Evolutionary conservation across 2,888 invertebrate species (phyloP).

Genomic region (Dasypogon diadema): DNA sequence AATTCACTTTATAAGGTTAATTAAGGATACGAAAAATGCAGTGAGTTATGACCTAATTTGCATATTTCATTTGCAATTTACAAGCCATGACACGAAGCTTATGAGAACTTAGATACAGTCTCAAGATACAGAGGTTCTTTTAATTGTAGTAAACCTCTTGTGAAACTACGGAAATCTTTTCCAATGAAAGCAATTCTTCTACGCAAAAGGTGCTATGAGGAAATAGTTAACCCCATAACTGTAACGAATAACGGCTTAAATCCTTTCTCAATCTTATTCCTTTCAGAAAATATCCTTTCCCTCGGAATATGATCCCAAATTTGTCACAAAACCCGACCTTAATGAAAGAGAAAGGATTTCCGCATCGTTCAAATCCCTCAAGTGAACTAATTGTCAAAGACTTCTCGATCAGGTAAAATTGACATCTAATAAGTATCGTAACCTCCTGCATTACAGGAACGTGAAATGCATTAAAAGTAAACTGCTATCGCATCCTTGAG

Average conservation of each 20-base stretch:
- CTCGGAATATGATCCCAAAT: conserved; percentile 17
- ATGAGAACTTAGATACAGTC: neutral
- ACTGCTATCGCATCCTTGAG: conserved; percentile 47
- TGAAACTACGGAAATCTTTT: too few relatives aligned
- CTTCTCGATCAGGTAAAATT: conserved; percentile 49
- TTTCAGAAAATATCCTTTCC: conserved; percentile 27
- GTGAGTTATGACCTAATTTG: conserved; percentile 20
- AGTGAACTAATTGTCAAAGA: conserved; percentile 46
- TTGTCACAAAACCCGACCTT: conserved; percentile 24
- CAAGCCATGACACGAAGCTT: too few relatives aligned
- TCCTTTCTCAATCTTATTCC: conserved; percentile 47
- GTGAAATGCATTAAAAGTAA: conserved; percentile 10
- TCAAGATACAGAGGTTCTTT: neutral
- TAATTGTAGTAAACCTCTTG: neutral
- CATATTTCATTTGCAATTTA: conserved; percentile 12
- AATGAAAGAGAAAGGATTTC: conserved; percentile 55
- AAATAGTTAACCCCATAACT: conserved; percentile 47
- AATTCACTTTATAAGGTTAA: neutral
- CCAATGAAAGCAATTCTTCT: too few relatives aligned
- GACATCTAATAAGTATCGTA: conserved; percentile 40
- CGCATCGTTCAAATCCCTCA: conserved; percentile 48
- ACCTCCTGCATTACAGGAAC: neutral
- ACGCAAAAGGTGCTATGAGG: too few relatives aligned
- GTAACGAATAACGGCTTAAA: conserved; percentile 52
- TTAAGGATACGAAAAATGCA: neutral